phyloP scores from a whole-genome alignment of 2,888 invertebrate genomes.

The Apodemia mormo region DNA sequence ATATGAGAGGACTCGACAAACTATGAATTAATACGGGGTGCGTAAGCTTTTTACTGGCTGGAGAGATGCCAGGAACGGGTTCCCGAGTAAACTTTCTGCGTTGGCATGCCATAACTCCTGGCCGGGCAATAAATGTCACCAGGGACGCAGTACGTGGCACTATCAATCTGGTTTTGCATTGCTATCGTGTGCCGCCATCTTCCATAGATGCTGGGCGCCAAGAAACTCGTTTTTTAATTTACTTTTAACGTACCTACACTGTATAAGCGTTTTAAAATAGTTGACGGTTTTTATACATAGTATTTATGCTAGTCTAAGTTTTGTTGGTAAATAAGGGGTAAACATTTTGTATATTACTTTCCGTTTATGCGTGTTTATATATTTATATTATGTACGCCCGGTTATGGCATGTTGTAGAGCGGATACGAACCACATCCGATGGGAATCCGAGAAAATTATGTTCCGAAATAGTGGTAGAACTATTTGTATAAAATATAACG shows the following conservation, averaged over 20 bases:
- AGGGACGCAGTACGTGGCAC: conserved; percentile 58
- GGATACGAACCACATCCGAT: too few species aligned
- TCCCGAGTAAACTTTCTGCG: conserved; percentile 63
- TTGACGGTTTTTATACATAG: not conserved
- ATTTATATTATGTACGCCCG: too few species aligned
- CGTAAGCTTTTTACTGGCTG: conserved; percentile 55
- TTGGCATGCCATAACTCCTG: conserved; percentile 59
- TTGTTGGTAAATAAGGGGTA: not conserved
- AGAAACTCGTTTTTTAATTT: conserved; percentile 13
- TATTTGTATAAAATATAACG: too few species aligned
- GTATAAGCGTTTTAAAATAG: conserved; percentile 22
- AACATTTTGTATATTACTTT: too few species aligned
- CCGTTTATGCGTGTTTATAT: too few species aligned
- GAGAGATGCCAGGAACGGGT: conserved; percentile 70
- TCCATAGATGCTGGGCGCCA: conserved; percentile 40
- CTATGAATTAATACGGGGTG: conserved; percentile 63
- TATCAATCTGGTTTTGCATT: conserved; percentile 73
- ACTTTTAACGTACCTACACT: conserved; percentile 9
- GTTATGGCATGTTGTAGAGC: too few species aligned
- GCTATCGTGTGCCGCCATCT: conserved; percentile 72
- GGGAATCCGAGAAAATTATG: too few species aligned
- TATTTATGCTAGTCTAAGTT: not conserved
- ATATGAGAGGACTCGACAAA: conserved; percentile 74
- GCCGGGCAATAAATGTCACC: conserved; percentile 67
- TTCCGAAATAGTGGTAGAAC: too few species aligned